Conservation (phyloP, 2,113 vertebrate genomes). For the Pachyramphus minor region DNA sequence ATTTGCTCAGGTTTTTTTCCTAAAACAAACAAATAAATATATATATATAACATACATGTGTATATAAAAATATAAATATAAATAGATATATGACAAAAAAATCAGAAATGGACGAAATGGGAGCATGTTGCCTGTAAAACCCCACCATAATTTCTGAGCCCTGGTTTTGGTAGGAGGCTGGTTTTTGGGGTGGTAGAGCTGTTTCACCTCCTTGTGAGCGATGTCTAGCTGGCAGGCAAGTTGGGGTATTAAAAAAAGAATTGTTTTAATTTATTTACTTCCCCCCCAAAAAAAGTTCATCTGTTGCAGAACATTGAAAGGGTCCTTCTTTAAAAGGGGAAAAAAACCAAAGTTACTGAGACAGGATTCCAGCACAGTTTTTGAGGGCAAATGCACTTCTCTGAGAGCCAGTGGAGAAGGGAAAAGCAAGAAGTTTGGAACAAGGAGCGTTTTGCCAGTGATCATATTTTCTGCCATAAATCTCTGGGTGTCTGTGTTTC, state of each 20-base stretch:
- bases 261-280: too few relatives aligned
- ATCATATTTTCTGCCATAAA: background rate
- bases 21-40: background rate
- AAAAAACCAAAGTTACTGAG: background rate
- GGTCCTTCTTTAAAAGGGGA: background rate
- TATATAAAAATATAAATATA: too few relatives aligned
- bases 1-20: background rate
- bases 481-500: background rate
- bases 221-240: background rate
- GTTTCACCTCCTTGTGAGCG: background rate
- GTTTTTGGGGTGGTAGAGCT: background rate
- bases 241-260: background rate
- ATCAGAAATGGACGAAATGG: background rate
- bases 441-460: background rate
- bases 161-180: background rate
- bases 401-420: accelerated
- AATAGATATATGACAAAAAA: too few relatives aligned
- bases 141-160: background rate
- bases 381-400: accelerated
- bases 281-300: too few relatives aligned
- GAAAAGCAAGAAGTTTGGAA: background rate
- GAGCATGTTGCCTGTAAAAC: background rate
- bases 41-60: too few relatives aligned
- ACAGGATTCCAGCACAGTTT: background rate
- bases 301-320: background rate